Conservation (phyloP, 2,888 invertebrate genomes). For the Drosophila merina region DNA sequence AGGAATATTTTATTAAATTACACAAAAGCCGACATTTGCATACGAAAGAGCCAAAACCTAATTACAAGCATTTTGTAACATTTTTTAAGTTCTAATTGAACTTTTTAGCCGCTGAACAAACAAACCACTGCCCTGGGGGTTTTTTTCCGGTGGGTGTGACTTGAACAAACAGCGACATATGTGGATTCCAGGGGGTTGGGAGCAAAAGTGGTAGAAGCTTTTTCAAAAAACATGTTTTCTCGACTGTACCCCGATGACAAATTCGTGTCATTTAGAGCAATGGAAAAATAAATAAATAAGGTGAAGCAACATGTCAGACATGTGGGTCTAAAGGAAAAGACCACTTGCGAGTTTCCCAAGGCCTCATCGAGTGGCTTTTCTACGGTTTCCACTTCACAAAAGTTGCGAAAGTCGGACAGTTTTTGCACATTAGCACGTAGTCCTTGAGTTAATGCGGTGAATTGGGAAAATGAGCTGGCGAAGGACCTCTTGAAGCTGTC, state of each 20-base stretch:
- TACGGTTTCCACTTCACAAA: conserved; percentile 28
- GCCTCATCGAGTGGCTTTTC: conserved; percentile 50
- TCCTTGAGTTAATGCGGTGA: conserved; percentile 66
- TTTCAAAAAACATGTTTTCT: background rate
- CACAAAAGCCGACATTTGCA: conserved; percentile 63
- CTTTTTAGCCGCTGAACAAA: conserved; percentile 71
- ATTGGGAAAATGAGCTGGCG: conserved; percentile 45
- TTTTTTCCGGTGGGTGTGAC: conserved; percentile 53
- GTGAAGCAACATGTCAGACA: conserved; percentile 32
- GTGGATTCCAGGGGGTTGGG: conserved; percentile 38
- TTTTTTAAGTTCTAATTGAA: conserved; percentile 64
- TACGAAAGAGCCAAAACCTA: conserved; percentile 65
- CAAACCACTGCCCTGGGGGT: conserved; percentile 41
- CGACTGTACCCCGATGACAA: conserved; percentile 66
- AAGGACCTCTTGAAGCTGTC: conserved; percentile 63
- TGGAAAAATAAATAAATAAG: conserved; percentile 71
- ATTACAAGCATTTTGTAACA: conserved; percentile 70
- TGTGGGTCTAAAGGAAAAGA: conserved; percentile 42
- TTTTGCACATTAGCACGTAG: conserved; percentile 76
- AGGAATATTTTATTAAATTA: conserved; percentile 73
- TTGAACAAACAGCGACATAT: conserved; percentile 71
- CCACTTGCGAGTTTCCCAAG: conserved; percentile 71
- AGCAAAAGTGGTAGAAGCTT: conserved; percentile 20
- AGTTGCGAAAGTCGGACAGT: conserved; percentile 56
- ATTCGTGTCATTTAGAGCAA: conserved; percentile 66